These are phyloP conservation scores for Gallinago solitaria DNA, from an alignment of 2,797 vertebrate species.

Conservation along the genomic window DNA sequence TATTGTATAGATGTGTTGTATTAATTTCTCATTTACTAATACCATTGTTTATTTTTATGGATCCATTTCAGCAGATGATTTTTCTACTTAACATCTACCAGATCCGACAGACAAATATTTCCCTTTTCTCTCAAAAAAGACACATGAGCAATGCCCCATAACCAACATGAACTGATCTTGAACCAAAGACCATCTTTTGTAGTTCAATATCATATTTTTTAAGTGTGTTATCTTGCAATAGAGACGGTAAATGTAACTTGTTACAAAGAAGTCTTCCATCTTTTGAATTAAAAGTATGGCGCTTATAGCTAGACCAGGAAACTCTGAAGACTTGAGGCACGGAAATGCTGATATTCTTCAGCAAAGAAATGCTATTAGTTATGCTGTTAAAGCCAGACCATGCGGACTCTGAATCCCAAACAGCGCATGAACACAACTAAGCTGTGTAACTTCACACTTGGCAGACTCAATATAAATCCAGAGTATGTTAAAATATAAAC, in stretches of 20 bases:
- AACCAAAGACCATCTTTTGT: not conserved
- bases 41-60: not conserved
- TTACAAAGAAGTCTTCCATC: not conserved
- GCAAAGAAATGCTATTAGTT: not conserved
- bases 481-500: not conserved
- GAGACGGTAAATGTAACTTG: not conserved
- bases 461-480: not conserved
- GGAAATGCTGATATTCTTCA: not conserved
- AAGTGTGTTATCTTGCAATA: not conserved
- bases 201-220: not conserved
- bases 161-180: not conserved
- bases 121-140: not conserved
- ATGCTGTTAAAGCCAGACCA: not conserved
- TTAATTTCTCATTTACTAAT: not conserved
- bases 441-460: rapidly evolving
- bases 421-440: not conserved
- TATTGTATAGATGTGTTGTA: not conserved
- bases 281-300: not conserved
- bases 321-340: not conserved
- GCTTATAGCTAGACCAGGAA: not conserved
- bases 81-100: not conserved
- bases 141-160: not conserved
- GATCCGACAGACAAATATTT: not conserved
- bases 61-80: not conserved
- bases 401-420: not conserved